Evolutionary conservation across 2,113 vertebrate species (phyloP).

Genomic region (Albula goreensis): DNA sequence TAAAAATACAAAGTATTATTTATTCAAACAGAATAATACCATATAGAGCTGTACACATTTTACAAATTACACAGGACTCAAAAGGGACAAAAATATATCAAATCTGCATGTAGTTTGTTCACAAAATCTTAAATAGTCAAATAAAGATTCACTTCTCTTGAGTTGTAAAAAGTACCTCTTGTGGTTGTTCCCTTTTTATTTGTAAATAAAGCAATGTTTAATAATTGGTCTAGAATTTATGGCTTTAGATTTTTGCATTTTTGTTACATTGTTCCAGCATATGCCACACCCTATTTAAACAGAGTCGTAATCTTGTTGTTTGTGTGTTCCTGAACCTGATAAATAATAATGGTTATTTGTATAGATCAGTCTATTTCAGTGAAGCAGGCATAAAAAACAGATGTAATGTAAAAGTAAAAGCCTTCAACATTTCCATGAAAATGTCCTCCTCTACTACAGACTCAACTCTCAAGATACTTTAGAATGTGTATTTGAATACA

Average conservation of each 20-base stretch:
- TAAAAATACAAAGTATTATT: slow-evolving; percentile 73
- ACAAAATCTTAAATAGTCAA: slow-evolving; percentile 41
- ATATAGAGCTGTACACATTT: slow-evolving; percentile 75
- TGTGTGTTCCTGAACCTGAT: not conserved
- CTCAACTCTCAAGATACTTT: slow-evolving; percentile 39
- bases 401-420: not conserved
- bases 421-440: not conserved
- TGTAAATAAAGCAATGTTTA: slow-evolving; percentile 25
- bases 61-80: slow-evolving; percentile 60
- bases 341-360: not conserved
- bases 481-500: slow-evolving; percentile 36
- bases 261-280: not conserved
- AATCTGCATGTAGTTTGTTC: slow-evolving; percentile 38
- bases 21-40: slow-evolving; percentile 59
- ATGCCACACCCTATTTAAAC: not conserved
- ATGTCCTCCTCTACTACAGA: not conserved
- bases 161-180: slow-evolving; percentile 40
- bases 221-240: not conserved
- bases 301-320: not conserved
- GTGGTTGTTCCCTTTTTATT: slow-evolving; percentile 46
- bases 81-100: slow-evolving; percentile 28
- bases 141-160: slow-evolving; percentile 13
- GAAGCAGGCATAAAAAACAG: not conserved
- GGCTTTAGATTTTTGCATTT: not conserved
- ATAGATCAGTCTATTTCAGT: not conserved